These are phyloP conservation scores for Prunella strophiata DNA, from an alignment of 2,797 vertebrate genomes.

Conservation along the genomic window DNA sequence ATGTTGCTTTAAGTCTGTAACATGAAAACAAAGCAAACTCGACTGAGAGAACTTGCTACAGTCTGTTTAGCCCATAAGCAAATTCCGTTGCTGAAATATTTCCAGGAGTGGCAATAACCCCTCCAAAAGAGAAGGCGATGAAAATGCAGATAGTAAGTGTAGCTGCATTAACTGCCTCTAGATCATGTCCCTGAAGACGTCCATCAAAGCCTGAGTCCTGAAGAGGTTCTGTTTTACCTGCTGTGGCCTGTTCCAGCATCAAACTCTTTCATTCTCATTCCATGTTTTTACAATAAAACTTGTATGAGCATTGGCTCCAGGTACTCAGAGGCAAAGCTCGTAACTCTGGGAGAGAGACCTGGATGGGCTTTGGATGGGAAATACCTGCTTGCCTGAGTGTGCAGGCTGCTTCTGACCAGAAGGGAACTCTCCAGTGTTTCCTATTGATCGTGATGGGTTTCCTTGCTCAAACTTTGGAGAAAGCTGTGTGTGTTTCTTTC, in stretches of 20 bases:
- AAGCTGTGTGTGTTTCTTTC: neutral
- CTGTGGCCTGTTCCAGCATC: constrained; percentile 64
- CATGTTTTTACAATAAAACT: constrained; percentile 24
- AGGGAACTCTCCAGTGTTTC: neutral
- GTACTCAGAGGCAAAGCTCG: neutral
- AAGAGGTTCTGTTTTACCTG: constrained; percentile 47
- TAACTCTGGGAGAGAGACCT: neutral
- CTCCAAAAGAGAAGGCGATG: constrained; percentile 76
- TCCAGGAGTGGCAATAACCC: constrained; percentile 77
- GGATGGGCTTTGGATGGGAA: neutral
- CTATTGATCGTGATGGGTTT: neutral
- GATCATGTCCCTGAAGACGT: constrained; percentile 67
- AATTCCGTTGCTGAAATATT: constrained; percentile 83
- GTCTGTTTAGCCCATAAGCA: constrained; percentile 79
- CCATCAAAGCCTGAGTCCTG: constrained; percentile 64
- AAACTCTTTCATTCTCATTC: neutral
- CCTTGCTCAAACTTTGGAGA: constrained; percentile 25
- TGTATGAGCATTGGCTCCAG: neutral
- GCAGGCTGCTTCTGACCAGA: neutral
- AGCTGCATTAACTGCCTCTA: constrained; percentile 36
- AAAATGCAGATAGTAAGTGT: constrained; percentile 67
- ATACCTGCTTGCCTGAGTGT: neutral
- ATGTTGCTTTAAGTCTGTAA: constrained; percentile 81
- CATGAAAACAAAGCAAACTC: constrained; percentile 79
- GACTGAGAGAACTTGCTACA: constrained; percentile 61